Evolutionary conservation across 2,888 invertebrate genomes (phyloP).

Genomic region (Phlogophora meticulosa): DNA sequence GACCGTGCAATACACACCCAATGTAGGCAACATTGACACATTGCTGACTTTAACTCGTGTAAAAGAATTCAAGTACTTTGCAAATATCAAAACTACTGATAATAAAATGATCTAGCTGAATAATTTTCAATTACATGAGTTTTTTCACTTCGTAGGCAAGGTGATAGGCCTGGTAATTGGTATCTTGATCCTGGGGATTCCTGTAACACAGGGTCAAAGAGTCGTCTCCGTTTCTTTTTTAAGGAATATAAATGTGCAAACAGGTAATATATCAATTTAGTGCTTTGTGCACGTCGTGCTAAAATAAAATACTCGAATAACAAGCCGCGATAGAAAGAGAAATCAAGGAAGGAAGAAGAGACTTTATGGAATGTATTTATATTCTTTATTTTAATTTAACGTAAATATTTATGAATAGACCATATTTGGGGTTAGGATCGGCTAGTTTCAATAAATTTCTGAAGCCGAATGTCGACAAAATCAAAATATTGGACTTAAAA

Average conservation of each 20-base stretch:
- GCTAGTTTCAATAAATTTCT: constrained; percentile 40
- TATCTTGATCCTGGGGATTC: constrained; percentile 96
- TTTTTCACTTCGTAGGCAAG: constrained; percentile 99
- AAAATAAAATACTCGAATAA: constrained; percentile 67
- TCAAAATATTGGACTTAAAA: constrained; percentile 36
- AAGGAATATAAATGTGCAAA: constrained; percentile 61
- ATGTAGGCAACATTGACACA: constrained; percentile 57
- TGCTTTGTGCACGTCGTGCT: constrained; percentile 67
- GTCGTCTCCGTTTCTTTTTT: constrained; percentile 80
- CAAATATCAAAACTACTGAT: constrained; percentile 78
- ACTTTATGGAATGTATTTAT: constrained; percentile 55
- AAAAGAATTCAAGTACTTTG: constrained; percentile 69
- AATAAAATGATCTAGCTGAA: constrained; percentile 84
- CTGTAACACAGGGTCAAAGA: constrained; percentile 95
- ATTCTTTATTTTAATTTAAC: constrained; percentile 43
- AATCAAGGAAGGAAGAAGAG: constrained; percentile 67
- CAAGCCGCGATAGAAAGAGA: constrained; percentile 77
- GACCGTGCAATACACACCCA: constrained; percentile 50
- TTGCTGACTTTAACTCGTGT: constrained; percentile 73
- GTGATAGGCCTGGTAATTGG: constrained; percentile 99
- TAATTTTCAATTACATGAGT: constrained; percentile 97
- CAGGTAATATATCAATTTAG: constrained; percentile 56
- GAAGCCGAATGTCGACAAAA: constrained; percentile 43
- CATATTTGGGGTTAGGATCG: constrained; percentile 24
- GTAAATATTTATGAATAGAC: constrained; percentile 40